Base-by-base conservation (phyloP, 2,888 invertebrate species). In the Synergus umbraculus region DNA sequence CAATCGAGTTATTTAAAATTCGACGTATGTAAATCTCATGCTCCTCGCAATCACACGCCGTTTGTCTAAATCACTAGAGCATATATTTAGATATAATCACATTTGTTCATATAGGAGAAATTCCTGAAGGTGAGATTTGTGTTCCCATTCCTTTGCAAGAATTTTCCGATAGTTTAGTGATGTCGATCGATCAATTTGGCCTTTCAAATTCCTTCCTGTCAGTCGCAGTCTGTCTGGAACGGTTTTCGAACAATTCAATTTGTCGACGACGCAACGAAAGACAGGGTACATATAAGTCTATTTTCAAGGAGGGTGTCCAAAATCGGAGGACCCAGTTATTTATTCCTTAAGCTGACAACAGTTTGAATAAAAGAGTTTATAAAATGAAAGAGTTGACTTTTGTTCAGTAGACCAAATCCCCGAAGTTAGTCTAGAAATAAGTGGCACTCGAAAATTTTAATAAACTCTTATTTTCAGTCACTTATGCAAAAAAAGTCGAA, bases 171-270 rank as follows among this genome's bases (percentile, higher is more conserved):
- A 69, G 69, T 69, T 69, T 69, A 69, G 69, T 29, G 69, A 54
- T 49, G 49, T 69, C 29, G 76, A 79, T 79, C 79, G 65, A 78
- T 78, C 29, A 66, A 63, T 66, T 67, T 18, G 10, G 18, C 54
- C 76, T 64, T 76, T 79, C 58, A 79, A 79, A 79, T 79, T 79
- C 76, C 79, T 79, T 79, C 79, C 79, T 63, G 79, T 76, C 78
- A 78, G 67, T 65, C 66, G 60, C 76, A 79, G 79, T 37, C 66
- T 63, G 78, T 76, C 64, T 67, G 58, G 76, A 79, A 76, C 76
- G 76, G 66, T 79, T 58, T 76, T 46, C 44, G 60, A 67, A 76
- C 76, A 76, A 79, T 76, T 79, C 76, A 76, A 76, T 79, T 79
- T 79, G 76, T 76, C 66, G 44, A 54, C 49, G 49, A 69, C 29